Evolutionary conservation across 2,113 vertebrate species (phyloP), one percentile per base, ranked within the genome.

Genomic region (Opisthocomus hoazin): DNA sequence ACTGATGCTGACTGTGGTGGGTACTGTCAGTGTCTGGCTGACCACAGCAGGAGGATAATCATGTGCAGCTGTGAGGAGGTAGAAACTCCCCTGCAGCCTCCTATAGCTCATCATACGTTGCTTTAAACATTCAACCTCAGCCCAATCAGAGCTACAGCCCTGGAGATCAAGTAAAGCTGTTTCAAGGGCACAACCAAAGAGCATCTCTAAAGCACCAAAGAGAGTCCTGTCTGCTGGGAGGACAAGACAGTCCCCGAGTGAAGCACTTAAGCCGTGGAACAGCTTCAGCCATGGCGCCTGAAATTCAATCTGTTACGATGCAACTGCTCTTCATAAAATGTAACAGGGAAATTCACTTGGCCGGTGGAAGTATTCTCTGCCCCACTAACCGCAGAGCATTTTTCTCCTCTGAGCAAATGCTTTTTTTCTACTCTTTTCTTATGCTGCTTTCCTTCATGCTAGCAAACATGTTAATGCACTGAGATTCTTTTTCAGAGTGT

Each of bases 21-120:
- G 39, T 56, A 39, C 54, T 58, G n/a, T 24, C 75, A 95, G 71
- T 4, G 3, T 36, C 56, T 45, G 22, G 23, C 57, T 71, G 81
- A 77, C 63, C 60, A 56, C 6, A 12, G 45, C 0, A 1, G 3
- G 6, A 10, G 4, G 11, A 45, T 74, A 77, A 77, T 41, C 0
- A 0, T 4, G 1, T 32, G 11, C 45, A 37, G 21, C n/a, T 88
- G 15, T 34, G 56, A 90, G 75, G 39, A 77, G 26, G 29, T 15
- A 53, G 70, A 87, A 84, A 46, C 8, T 73, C n/a, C 53, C 37
- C 85, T 37, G 26, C 7, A 65, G 45, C 22, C 37, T 61, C 0
- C 0, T 34, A 11, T 2, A 2, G 48, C 17, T 84, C 30, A 19
- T 70, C 2, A 0, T 30, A 11, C 1, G 0, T 23, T 51, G 34